phyloP scores from a whole-genome alignment of 2,113 vertebrate genomes.

The Megalops atlanticus region DNA sequence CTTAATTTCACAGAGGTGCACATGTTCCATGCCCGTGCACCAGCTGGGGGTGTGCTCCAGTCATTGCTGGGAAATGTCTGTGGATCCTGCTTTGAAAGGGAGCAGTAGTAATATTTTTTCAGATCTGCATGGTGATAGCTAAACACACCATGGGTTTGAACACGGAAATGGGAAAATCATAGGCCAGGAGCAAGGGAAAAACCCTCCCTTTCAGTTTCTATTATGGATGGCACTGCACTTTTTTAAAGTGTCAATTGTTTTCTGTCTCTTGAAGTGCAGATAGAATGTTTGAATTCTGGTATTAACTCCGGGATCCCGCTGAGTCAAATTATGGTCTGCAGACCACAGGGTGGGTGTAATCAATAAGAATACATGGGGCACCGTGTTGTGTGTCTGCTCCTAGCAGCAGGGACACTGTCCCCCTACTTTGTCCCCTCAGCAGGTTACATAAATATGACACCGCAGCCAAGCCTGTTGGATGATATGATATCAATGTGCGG shows the following conservation, averaged over 20 bases:
- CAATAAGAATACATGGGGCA: conserved; percentile 92
- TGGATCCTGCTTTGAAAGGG: not conserved
- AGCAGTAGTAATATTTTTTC: not conserved
- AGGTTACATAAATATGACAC: conserved; percentile 98
- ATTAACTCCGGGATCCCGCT: conserved; percentile 83
- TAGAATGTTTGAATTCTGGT: conserved; percentile 77
- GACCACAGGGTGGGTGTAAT: conserved; percentile 90
- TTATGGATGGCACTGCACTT: conserved; percentile 40
- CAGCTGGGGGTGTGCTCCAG: not conserved
- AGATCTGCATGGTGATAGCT: not conserved
- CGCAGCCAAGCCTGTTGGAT: conserved; percentile 79
- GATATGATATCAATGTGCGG: conserved; percentile 76
- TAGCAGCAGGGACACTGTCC: conserved; percentile 85
- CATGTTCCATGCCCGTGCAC: not conserved
- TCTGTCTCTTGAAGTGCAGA: conserved; percentile 74
- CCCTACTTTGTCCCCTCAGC: conserved; percentile 85
- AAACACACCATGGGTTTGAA: too few relatives aligned
- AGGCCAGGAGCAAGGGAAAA: not conserved
- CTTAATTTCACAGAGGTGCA: not conserved
- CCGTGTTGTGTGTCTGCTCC: conserved; percentile 89
- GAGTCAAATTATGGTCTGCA: conserved; percentile 96
- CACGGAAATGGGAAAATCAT: too few relatives aligned
- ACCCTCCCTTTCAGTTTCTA: conserved; percentile 17
- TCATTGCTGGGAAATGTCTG: not conserved
- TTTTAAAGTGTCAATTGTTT: conserved; percentile 78